phyloP scores from a whole-genome alignment of 2,113 vertebrate genomes.

The Lota lota region DNA sequence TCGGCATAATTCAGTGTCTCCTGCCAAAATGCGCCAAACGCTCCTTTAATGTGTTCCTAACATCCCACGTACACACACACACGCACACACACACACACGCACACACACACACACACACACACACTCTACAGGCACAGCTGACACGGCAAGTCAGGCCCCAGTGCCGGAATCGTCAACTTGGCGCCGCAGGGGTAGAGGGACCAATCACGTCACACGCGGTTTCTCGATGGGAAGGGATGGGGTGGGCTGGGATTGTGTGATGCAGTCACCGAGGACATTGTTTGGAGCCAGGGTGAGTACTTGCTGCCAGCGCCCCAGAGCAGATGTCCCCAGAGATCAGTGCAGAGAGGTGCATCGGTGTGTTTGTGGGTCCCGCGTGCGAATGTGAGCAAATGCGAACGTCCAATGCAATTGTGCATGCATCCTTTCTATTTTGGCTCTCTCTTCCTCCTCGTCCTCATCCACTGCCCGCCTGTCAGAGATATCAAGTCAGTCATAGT shows the following conservation, averaged over 20 bases:
- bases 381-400: too few species aligned
- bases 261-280: slow-evolving; percentile 60
- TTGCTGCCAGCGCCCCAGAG: slow-evolving; percentile 63
- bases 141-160: slow-evolving; percentile 60
- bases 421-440: background rate
- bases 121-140: slow-evolving; percentile 35
- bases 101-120: slow-evolving; percentile 1
- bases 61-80: slow-evolving; percentile 45
- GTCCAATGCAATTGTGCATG: too few species aligned
- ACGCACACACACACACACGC: slow-evolving; percentile 1
- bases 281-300: slow-evolving; percentile 55
- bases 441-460: slow-evolving; percentile 53
- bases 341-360: slow-evolving; percentile 12
- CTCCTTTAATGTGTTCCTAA: slow-evolving; percentile 54
- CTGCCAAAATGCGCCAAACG: slow-evolving; percentile 60
- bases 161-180: slow-evolving; percentile 48
- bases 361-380: slow-evolving; percentile 17
- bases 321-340: slow-evolving; percentile 66
- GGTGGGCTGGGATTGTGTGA: slow-evolving; percentile 53
- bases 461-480: slow-evolving; percentile 32
- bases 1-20: slow-evolving; percentile 62
- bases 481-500: slow-evolving; percentile 28
- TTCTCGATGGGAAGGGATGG: slow-evolving; percentile 54
- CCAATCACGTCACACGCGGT: slow-evolving; percentile 55
- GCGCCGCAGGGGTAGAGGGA: slow-evolving; percentile 46